These are phyloP conservation scores for Erebia epiphron DNA, from an alignment of 2,888 invertebrate genomes.

Conservation along the genomic window DNA sequence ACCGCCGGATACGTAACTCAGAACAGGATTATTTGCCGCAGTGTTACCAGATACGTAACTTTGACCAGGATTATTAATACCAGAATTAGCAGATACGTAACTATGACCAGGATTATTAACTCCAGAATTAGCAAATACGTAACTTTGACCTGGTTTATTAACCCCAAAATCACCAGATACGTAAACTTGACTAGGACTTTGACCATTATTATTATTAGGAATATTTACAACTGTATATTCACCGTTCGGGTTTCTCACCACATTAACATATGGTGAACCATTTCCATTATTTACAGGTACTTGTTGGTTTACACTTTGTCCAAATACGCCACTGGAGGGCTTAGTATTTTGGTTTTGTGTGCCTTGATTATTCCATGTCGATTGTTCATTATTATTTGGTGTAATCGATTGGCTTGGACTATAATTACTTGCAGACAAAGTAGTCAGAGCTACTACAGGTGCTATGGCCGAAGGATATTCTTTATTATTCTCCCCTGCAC, in stretches of 20 bases:
- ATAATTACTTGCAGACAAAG: not conserved
- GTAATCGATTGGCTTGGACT: not conserved
- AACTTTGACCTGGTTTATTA: no score
- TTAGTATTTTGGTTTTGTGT: not conserved
- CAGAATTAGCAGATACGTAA: not conserved
- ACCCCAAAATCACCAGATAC: no score
- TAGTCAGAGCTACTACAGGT: not conserved
- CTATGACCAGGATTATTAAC: not conserved
- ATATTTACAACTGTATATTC: not conserved
- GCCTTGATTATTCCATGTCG: not conserved
- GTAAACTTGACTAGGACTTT: not conserved
- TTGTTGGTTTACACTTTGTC: not conserved
- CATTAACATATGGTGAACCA: not conserved
- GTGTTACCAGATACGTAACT: not conserved
- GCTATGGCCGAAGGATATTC: not conserved
- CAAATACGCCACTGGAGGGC: not conserved
- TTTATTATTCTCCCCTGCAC: not conserved
- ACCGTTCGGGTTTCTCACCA: not conserved
- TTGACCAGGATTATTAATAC: not conserved
- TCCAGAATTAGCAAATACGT: not conserved
- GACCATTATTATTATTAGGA: not conserved
- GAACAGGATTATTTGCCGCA: not conserved
- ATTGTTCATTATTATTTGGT: not conserved
- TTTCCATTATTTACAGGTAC: conserved; percentile 1
- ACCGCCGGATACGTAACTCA: not conserved